A percentile compares a stretch with the other conserved stretches of the same genome.
Conservation (phyloP, 2,888 invertebrate species). For the Sycophila texana region DNA sequence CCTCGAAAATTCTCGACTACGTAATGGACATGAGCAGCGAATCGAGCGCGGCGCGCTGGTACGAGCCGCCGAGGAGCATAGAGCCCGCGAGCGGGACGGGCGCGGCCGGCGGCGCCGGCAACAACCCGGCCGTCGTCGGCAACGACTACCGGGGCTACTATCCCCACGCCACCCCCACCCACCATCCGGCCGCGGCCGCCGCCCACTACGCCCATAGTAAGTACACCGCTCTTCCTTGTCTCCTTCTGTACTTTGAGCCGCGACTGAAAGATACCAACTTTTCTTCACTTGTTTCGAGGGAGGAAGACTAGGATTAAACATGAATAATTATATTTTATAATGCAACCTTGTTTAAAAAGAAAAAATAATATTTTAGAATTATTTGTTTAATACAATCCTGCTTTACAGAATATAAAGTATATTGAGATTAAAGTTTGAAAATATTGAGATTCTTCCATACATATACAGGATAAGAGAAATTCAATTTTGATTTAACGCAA, state of each 20-base stretch:
- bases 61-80: constrained; percentile 73
- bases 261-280: too few relatives aligned
- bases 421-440: too few relatives aligned
- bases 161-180: constrained; percentile 72
- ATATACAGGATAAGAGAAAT: too few relatives aligned
- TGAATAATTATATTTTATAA: too few relatives aligned
- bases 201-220: constrained; percentile 75
- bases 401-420: too few relatives aligned
- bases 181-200: constrained; percentile 72
- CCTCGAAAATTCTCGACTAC: constrained; percentile 67
- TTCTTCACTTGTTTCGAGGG: too few relatives aligned
- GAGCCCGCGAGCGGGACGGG: constrained; percentile 60
- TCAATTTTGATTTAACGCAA: too few relatives aligned
- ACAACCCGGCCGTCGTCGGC: constrained; percentile 68
- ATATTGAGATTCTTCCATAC: too few relatives aligned
- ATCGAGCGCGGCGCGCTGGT: constrained; percentile 74
- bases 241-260: not conserved
- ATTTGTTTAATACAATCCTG: too few relatives aligned
- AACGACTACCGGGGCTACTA: constrained; percentile 74
- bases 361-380: too few relatives aligned
- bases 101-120: constrained; percentile 62
- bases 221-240: constrained; percentile 57
- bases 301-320: too few relatives aligned
- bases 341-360: too few relatives aligned
- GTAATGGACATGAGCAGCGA: constrained; percentile 75